Evolutionary conservation across 2,888 invertebrate species (phyloP).

Genomic region (Neoascia interrupta): DNA sequence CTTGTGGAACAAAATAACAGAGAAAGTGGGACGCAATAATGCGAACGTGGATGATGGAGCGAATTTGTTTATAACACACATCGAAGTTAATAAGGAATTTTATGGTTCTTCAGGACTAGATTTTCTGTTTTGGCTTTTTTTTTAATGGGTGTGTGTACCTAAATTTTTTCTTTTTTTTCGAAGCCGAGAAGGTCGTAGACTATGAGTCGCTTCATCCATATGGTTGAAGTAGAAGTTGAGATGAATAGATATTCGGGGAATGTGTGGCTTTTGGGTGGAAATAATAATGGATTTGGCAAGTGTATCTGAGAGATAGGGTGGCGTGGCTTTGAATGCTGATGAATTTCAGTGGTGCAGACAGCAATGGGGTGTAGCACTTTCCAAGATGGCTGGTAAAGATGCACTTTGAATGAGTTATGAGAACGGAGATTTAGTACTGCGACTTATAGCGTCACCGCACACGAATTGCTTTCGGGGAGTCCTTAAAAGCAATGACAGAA

Average conservation of each 20-base stretch:
- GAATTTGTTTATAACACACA: constrained; percentile 44
- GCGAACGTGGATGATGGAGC: constrained; percentile 20
- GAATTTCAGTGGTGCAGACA: constrained; percentile 35
- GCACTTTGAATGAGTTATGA: no score
- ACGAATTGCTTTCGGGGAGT: no score
- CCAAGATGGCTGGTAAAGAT: no score
- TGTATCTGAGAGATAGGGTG: constrained; percentile 21
- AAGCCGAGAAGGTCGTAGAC: constrained; percentile 52
- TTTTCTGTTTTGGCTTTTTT: no score
- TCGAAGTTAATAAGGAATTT: constrained; percentile 59
- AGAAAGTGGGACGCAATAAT: constrained; percentile 53
- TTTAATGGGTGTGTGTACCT: no score
- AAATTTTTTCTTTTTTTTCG: background rate
- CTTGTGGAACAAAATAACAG: background rate
- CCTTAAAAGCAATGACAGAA: no score
- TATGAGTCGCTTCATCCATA: constrained; percentile 60
- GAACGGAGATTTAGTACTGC: no score
- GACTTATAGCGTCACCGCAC: no score
- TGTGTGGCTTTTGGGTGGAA: constrained; percentile 6
- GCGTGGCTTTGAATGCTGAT: constrained; percentile 26
- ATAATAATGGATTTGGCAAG: constrained; percentile 24
- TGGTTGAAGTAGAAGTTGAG: no score
- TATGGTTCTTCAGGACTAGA: constrained; percentile 24
- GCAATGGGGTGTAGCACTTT: constrained; percentile 25
- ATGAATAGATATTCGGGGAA: background rate